A percentile compares a stretch with the other conserved stretches of the same genome.
These are phyloP conservation scores for Macrotus californicus DNA, from an alignment of 2,113 vertebrate genomes.

Conservation along the genomic window DNA sequence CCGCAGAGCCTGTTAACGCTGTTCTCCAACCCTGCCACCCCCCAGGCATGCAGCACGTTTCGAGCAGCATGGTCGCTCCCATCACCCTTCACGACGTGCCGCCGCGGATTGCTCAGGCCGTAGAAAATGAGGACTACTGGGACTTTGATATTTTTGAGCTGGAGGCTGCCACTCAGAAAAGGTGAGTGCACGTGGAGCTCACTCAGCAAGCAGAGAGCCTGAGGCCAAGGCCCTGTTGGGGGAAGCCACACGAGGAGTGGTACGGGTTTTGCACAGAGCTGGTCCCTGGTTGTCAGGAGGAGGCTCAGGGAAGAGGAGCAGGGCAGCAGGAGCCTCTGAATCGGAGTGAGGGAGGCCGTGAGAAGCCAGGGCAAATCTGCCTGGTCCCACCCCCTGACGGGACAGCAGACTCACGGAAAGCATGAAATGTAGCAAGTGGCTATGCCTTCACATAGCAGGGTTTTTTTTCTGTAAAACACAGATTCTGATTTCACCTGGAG, in stretches of 20 bases:
- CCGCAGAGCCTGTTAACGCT: neutral
- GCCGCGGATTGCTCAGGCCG: constrained; percentile 88
- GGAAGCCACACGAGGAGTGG: rapidly evolving
- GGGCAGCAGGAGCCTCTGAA: neutral
- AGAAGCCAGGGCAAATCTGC: neutral
- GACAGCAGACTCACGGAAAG: neutral
- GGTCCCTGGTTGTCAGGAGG: neutral
- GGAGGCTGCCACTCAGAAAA: constrained; percentile 92
- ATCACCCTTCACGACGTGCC: constrained; percentile 90
- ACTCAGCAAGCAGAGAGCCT: neutral
- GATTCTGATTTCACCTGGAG: neutral
- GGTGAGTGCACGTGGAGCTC: constrained; percentile 77
- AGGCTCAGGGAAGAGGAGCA: neutral
- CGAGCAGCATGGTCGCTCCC: constrained; percentile 82
- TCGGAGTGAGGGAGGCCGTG: rapidly evolving
- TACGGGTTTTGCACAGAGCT: neutral
- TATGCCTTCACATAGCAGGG: too few species aligned
- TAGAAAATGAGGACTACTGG: constrained; percentile 95
- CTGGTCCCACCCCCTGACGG: neutral
- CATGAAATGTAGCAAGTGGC: neutral
- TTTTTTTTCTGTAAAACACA: neutral
- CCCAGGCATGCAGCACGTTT: constrained; percentile 86
- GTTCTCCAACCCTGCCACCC: neutral
- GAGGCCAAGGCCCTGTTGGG: neutral
- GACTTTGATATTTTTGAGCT: constrained; percentile 96